Evolutionary conservation across 1,140 invertebrate genomes (phyloP).

Genomic region (Magallana angulata): DNA sequence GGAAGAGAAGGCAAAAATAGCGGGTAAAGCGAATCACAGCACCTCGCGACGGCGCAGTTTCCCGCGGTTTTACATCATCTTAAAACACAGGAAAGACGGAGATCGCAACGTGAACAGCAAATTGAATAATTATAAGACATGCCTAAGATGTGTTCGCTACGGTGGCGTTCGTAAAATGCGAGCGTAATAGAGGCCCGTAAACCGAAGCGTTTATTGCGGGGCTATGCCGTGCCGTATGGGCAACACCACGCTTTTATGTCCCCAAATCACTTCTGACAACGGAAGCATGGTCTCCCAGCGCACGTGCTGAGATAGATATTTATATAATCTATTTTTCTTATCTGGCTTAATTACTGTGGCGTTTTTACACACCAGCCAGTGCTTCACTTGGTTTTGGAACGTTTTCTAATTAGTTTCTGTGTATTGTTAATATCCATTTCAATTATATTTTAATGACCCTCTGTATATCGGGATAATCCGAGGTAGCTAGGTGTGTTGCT

Average conservation of each 20-base stretch:
- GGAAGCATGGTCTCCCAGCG: not conserved
- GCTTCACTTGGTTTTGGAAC: constrained; percentile 18
- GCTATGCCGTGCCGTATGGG: constrained; percentile 1
- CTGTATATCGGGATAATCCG: not conserved
- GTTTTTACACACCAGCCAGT: constrained; percentile 27
- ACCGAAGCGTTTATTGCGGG: constrained; percentile 11
- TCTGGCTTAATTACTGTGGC: constrained; percentile 32
- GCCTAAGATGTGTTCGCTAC: constrained; percentile 6
- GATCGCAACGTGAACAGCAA: constrained; percentile 30
- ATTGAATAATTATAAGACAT: constrained; percentile 43
- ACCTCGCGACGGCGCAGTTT: constrained; percentile 20
- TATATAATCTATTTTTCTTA: constrained; percentile 33
- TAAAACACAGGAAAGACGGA: constrained; percentile 41
- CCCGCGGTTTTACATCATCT: constrained; percentile 41
- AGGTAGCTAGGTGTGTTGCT: not conserved
- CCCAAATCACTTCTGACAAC: constrained; percentile 36
- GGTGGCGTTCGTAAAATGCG: constrained; percentile 22
- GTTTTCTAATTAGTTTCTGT: constrained; percentile 24
- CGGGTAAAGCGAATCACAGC: not conserved
- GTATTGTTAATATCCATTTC: constrained; percentile 34
- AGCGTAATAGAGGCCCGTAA: constrained; percentile 27
- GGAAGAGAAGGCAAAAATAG: constrained; percentile 16
- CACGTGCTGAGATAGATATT: constrained; percentile 37
- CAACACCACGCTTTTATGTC: constrained; percentile 39
- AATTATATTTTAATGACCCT: constrained; percentile 28